A percentile compares a stretch with the other conserved stretches of the same genome.
phyloP scores from a whole-genome alignment of 1,140 invertebrate genomes.

The Probaryconus sp. region DNA sequence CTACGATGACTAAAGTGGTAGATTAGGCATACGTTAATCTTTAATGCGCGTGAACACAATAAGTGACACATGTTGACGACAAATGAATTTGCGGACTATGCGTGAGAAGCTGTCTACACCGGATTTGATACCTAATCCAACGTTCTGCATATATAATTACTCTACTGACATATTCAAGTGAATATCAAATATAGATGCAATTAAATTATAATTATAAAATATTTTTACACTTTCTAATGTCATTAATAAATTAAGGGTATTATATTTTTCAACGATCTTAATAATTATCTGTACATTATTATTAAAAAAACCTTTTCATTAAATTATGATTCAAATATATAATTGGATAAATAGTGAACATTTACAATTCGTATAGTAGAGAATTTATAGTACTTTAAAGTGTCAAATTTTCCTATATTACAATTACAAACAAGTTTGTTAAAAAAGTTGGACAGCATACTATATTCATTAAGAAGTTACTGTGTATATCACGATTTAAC shows the following conservation, averaged over 20 bases:
- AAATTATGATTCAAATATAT: slow-evolving; percentile 11
- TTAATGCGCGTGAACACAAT: slow-evolving; percentile 57
- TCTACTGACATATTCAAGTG: slow-evolving; percentile 63
- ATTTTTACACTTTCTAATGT: no score
- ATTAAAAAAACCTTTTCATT: no score
- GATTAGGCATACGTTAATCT: slow-evolving; percentile 45
- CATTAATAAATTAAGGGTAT: no score
- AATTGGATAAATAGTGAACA: no score
- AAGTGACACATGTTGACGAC: slow-evolving; percentile 70
- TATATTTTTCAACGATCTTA: no score
- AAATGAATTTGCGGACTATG: slow-evolving; percentile 69
- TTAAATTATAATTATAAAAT: slow-evolving; percentile 30
- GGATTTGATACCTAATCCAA: slow-evolving; percentile 68
- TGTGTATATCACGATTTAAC: slow-evolving; percentile 40
- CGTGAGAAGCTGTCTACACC: slow-evolving; percentile 64
- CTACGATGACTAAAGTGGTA: slow-evolving; percentile 1
- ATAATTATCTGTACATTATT: no score
- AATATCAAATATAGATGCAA: slow-evolving; percentile 36
- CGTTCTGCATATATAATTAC: slow-evolving; percentile 67
- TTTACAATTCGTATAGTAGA: no score
- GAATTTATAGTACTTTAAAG: no score
- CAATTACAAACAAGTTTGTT: slow-evolving; percentile 17
- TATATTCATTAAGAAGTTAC: slow-evolving; percentile 36
- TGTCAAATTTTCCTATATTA: slow-evolving; percentile 24
- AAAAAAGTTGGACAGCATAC: slow-evolving; percentile 19